Evolutionary conservation across 1,140 invertebrate species (phyloP).

Genomic region (Aporrectodea caliginosa): DNA sequence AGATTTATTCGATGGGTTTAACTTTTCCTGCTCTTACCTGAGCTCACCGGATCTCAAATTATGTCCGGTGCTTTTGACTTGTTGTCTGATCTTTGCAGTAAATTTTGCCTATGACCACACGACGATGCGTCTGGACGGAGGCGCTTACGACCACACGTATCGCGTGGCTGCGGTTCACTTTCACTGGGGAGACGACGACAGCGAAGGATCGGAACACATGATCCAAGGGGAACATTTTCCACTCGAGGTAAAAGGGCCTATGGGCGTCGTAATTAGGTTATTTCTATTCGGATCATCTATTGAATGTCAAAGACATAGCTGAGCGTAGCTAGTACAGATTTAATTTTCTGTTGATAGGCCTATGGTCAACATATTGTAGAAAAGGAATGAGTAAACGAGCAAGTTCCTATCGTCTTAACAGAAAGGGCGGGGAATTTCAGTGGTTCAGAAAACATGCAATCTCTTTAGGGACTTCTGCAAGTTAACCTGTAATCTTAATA

Average conservation of each 20-base stretch:
- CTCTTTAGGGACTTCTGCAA: too few relatives aligned
- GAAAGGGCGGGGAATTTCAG: too few relatives aligned
- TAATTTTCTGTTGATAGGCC: neutral
- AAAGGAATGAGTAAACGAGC: neutral
- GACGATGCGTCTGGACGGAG: neutral
- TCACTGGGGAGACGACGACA: constrained; percentile 79
- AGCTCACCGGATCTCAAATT: too few relatives aligned
- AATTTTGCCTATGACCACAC: neutral
- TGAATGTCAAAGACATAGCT: too few relatives aligned
- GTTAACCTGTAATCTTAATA: too few relatives aligned
- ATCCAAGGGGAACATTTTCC: constrained; percentile 64
- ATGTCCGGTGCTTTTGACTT: too few relatives aligned
- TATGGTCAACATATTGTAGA: neutral
- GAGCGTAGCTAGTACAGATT: neutral
- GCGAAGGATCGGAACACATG: constrained; percentile 78
- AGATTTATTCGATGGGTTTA: too few relatives aligned
- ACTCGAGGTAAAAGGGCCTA: constrained; percentile 46
- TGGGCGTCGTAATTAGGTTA: neutral
- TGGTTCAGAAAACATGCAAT: too few relatives aligned
- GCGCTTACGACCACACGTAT: neutral
- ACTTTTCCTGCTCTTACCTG: too few relatives aligned
- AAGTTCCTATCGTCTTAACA: neutral
- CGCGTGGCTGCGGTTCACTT: constrained; percentile 60
- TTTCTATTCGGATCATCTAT: neutral
- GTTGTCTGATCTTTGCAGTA: too few relatives aligned